Conservation (phyloP, 2,113 vertebrate species). For the Amphilophus citrinellus region DNA sequence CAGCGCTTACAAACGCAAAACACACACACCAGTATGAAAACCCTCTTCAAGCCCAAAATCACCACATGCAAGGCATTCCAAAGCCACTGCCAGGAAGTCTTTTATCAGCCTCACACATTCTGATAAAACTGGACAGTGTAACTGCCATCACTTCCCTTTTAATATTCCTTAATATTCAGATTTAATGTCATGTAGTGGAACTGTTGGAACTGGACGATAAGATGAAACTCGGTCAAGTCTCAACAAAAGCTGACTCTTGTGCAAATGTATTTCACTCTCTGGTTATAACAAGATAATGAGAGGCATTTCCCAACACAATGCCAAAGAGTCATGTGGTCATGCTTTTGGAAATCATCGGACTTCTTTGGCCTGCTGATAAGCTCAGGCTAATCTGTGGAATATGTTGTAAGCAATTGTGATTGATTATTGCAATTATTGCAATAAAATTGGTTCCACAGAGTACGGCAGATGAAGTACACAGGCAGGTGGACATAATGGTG, state of each 20-base stretch:
- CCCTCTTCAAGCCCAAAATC: constrained; percentile 24
- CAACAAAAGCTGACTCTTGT: constrained; percentile 35
- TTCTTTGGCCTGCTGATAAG: constrained; percentile 31
- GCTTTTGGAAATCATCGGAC: constrained; percentile 21
- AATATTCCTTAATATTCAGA: constrained; percentile 38
- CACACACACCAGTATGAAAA: constrained; percentile 22
- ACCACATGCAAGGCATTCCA: constrained; percentile 20
- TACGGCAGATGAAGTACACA: background rate
- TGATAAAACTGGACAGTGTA: constrained; percentile 3
- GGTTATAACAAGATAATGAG: constrained; percentile 55
- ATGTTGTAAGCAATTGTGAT: constrained; percentile 26
- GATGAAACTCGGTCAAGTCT: constrained; percentile 37
- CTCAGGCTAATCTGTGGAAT: constrained; percentile 22
- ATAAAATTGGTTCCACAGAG: background rate
- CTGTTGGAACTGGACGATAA: constrained; percentile 35
- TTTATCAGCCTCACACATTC: constrained; percentile 43
- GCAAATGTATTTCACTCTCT: constrained; percentile 36
- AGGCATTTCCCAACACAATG: constrained; percentile 36
- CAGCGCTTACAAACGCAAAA: constrained; percentile 5
- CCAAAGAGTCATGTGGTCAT: constrained; percentile 34
- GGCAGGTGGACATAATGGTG: background rate
- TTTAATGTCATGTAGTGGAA: constrained; percentile 28
- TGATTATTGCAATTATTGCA: constrained; percentile 27
- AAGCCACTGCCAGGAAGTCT: constrained; percentile 24
- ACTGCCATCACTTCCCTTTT: background rate